phyloP scores from a whole-genome alignment of 1,140 invertebrate genomes.

The Notospermus geniculatus region DNA sequence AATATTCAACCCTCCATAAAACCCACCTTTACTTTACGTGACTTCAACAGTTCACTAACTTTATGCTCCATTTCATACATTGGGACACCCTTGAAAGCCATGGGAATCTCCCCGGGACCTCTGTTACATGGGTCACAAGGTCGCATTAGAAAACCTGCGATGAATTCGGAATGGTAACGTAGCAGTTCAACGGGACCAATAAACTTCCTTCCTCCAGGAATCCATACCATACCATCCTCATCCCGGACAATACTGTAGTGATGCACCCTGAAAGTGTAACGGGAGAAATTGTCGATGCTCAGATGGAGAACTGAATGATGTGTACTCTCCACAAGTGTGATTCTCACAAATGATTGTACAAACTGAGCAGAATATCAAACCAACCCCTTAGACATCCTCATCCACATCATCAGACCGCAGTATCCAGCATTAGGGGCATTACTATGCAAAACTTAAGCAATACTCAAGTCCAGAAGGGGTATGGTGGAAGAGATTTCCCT shows the following conservation, averaged over 20 bases:
- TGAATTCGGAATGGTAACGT: slow-evolving; percentile 38
- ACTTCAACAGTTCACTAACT: slow-evolving; percentile 40
- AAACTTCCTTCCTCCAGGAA: slow-evolving; percentile 46
- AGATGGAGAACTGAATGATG: not conserved
- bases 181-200: slow-evolving; percentile 50
- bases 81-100: slow-evolving; percentile 57
- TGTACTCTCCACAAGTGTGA: not conserved
- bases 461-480: not conserved
- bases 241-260: slow-evolving; percentile 55
- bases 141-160: slow-evolving; percentile 49
- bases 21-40: slow-evolving; percentile 29
- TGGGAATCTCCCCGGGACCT: slow-evolving; percentile 43
- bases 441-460: too few relatives aligned
- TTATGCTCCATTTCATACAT: slow-evolving; percentile 51
- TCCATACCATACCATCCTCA: slow-evolving; percentile 50
- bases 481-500: too few relatives aligned
- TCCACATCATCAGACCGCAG: too few relatives aligned
- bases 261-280: slow-evolving; percentile 41
- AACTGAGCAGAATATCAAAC: too few relatives aligned
- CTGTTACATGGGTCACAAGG: slow-evolving; percentile 50
- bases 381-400: too few relatives aligned
- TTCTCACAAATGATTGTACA: not conserved
- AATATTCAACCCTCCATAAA: not conserved
- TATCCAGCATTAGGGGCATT: too few relatives aligned
- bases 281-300: not conserved